Evolutionary conservation across 2,888 invertebrate species (phyloP).

Genomic region (Drosophila cracens): DNA sequence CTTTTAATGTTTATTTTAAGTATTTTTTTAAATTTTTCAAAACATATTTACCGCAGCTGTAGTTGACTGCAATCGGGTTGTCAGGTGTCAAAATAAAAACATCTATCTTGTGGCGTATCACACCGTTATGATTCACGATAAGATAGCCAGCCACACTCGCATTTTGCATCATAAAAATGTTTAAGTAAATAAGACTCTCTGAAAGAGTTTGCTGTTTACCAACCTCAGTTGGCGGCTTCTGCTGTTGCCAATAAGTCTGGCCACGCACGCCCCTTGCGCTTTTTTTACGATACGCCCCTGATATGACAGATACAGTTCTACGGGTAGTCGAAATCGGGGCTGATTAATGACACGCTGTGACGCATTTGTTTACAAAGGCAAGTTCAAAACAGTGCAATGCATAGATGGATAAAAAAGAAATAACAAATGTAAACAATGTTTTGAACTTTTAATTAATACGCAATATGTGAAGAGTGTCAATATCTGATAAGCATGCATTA

Average conservation of each 20-base stretch:
- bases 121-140: constrained; percentile 37
- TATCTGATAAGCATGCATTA: constrained; percentile 41
- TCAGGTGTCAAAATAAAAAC: constrained; percentile 52
- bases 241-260: constrained; percentile 67
- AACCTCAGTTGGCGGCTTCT: constrained; percentile 24
- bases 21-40: no score
- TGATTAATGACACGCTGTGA: neutral
- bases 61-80: constrained; percentile 22
- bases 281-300: constrained; percentile 12
- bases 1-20: neutral
- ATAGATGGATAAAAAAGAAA: neutral
- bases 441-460: constrained; percentile 8
- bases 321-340: neutral
- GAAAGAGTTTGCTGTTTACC: constrained; percentile 33
- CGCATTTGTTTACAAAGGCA: constrained; percentile 14
- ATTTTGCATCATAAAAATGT: constrained; percentile 61
- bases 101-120: constrained; percentile 53
- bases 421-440: neutral
- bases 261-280: constrained; percentile 2
- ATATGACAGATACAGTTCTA: constrained; percentile 5
- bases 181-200: constrained; percentile 29
- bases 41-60: neutral
- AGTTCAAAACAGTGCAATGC: neutral
- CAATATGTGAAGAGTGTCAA: constrained; percentile 37
- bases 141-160: constrained; percentile 40